Base-by-base conservation (phyloP, 2,797 vertebrate genomes). In the Sternotherus odoratus region DNA sequence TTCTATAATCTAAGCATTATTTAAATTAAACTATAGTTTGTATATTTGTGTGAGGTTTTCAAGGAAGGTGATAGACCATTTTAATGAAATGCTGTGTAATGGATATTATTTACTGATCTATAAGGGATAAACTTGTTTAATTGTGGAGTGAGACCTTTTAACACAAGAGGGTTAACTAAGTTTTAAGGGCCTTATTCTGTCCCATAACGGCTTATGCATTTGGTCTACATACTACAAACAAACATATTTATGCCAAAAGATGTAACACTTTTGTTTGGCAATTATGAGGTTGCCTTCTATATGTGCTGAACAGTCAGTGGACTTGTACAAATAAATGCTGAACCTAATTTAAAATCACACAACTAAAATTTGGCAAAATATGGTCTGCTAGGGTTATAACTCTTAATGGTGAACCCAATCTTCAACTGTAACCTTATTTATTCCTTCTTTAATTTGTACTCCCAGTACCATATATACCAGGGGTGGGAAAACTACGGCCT, bases 181-280 rank as follows among this genome's bases (percentile, higher is more conserved):
- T 83, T 53, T 78, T 86, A 78, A 87, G 46, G 60, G 75, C n/a
- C 87, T 82, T 74, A 72, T 77, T 77, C 78, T 93, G 78, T 19
- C 53, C 54, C 66, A 43, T 39, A 79, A 49, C 53, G 77, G 77
- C 43, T 72, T 69, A 77, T 49, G 5, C 54, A 82, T 91, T 81
- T 88, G n/a, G 13, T 8, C 43, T 10, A 4, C n/a, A 36, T 69
- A 17, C 30, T 46, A 69, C 60, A 93, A 33, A 36, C 17, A 56
- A 54, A 36, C 89, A 19, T 15, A 12, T 92, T 69, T 30, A 69
- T 39, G 36, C 33, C n/a, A 30, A 50, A 46, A 77, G 30, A 15
- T 83, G 36, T 79, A 4, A 85, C 46, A 82, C 48, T 82, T 79
- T 43, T 36, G n/a, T 74, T 9, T 89, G 54, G 57, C 15, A 54